phyloP scores from a whole-genome alignment of 2,797 vertebrate species.

The Luscinia luscinia region DNA sequence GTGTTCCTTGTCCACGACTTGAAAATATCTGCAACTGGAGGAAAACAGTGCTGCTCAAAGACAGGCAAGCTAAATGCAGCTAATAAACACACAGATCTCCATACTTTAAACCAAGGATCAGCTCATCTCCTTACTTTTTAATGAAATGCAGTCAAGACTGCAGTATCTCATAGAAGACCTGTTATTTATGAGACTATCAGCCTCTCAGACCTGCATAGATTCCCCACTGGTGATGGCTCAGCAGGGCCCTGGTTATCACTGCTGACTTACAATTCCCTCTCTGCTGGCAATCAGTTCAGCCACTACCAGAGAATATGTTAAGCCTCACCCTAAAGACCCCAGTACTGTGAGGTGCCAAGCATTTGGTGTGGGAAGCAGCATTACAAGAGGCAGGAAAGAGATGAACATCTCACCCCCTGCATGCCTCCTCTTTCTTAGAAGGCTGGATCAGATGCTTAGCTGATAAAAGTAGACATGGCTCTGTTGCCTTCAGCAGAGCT shows the following conservation, averaged over 20 bases:
- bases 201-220: background rate
- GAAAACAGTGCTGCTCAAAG: background rate
- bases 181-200: background rate
- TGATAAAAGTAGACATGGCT: accelerated
- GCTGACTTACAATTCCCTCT: slow-evolving; percentile 37
- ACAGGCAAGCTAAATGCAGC: background rate
- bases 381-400: background rate
- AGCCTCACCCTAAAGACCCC: background rate
- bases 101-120: background rate
- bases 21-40: background rate
- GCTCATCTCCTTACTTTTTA: background rate
- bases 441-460: background rate
- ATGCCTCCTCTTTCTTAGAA: background rate
- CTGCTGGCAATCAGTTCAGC: slow-evolving; percentile 6
- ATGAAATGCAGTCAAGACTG: background rate
- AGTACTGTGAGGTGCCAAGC: background rate
- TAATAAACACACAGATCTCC: background rate
- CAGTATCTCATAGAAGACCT: background rate
- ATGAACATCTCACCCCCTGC: background rate
- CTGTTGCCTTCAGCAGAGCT: background rate
- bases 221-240: background rate
- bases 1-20: accelerated
- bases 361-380: background rate
- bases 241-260: slow-evolving; percentile 28
- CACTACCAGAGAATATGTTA: background rate